Conservation (phyloP, 2,113 vertebrate species). For the Antennarius striatus region DNA sequence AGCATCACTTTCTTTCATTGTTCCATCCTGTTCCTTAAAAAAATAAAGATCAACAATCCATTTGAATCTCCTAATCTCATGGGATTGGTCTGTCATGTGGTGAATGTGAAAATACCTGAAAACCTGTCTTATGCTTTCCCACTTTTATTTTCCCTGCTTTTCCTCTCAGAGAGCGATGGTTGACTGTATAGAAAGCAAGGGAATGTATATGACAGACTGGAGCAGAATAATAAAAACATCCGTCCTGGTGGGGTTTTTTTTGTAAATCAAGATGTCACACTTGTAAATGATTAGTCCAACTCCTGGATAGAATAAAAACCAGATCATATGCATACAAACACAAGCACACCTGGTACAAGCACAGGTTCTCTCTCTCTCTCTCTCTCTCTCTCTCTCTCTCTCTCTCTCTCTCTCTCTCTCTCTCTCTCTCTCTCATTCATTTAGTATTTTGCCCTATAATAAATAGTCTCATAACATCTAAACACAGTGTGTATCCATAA, state of each 20-base stretch:
- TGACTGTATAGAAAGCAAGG: slow-evolving; percentile 11
- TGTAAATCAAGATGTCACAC: not conserved
- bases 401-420: too few species aligned
- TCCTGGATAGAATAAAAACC: too few species aligned
- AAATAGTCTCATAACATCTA: too few species aligned
- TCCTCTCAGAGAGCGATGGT: not conserved
- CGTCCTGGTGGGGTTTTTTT: slow-evolving; percentile 6
- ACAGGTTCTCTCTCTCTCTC: too few species aligned
- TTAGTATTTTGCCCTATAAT: too few species aligned
- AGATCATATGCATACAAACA: too few species aligned
- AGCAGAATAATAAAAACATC: slow-evolving; percentile 5
- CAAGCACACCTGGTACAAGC: too few species aligned
- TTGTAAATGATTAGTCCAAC: too few species aligned
- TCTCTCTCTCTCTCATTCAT: too few species aligned
- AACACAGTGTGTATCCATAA: too few species aligned
- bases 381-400: too few species aligned
- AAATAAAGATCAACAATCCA: slow-evolving; percentile 15
- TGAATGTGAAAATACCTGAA: slow-evolving; percentile 13
- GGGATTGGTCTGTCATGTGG: slow-evolving; percentile 14
- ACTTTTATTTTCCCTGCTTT: not conserved
- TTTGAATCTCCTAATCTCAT: slow-evolving; percentile 4
- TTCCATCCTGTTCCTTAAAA: slow-evolving; percentile 6
- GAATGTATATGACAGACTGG: slow-evolving; percentile 2
- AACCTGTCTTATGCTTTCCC: not conserved
- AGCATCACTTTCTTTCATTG: slow-evolving; percentile 17